Evolutionary conservation across 1,140 invertebrate species (phyloP).

Genomic region (Triops longicaudatus): DNA sequence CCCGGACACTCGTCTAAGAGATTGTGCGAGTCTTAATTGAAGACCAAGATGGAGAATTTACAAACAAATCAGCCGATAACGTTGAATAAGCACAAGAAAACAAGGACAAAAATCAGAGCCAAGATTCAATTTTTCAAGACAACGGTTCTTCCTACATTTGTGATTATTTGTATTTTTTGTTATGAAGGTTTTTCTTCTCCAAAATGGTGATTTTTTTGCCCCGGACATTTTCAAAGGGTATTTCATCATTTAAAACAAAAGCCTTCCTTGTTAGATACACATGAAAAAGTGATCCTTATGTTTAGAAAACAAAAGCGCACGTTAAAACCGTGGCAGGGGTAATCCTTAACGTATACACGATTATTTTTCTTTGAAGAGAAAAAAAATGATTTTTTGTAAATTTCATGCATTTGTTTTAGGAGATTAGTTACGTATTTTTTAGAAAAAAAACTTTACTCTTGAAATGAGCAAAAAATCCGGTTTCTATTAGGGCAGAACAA

Average conservation of each 20-base stretch:
- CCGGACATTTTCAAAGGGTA: neutral
- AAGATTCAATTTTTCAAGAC: neutral
- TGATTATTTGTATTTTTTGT: neutral
- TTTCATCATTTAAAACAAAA: neutral
- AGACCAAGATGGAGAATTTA: neutral
- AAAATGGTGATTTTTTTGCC: neutral
- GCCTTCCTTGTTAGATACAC: too few species aligned
- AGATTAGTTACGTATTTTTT: neutral
- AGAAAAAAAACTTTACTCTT: too few species aligned
- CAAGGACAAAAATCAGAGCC: neutral
- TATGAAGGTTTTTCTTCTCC: neutral
- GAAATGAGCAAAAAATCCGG: too few species aligned
- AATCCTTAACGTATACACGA: neutral
- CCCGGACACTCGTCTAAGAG: neutral
- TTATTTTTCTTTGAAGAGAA: too few species aligned
- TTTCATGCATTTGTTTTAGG: neutral
- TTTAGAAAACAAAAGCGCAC: neutral
- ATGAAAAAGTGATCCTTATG: neutral
- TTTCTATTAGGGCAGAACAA: too few species aligned
- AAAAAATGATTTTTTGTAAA: neutral
- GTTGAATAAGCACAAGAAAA: neutral
- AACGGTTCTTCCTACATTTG: slow-evolving; percentile 11
- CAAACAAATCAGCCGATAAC: neutral
- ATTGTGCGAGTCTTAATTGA: neutral
- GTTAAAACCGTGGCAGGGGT: neutral